Percentiles rank a stretch among this genome's conserved stretches.
These are phyloP conservation scores for Streblospio benedicti DNA, from an alignment of 1,140 invertebrate genomes.

Conservation along the genomic window DNA sequence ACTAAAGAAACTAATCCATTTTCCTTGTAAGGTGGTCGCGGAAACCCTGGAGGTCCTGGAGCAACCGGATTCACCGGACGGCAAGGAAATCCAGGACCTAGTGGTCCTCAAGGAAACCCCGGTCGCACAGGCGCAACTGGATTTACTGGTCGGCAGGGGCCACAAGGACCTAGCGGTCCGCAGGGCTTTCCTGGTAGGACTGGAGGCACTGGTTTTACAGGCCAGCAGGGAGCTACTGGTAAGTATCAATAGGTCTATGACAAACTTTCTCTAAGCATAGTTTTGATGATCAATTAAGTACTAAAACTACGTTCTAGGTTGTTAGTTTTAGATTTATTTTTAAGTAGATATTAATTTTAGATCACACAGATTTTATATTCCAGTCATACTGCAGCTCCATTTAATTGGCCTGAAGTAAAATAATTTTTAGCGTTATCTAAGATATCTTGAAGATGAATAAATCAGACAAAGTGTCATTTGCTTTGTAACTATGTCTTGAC, in stretches of 20 bases:
- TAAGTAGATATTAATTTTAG: too few relatives aligned
- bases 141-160: neutral
- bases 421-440: constrained; percentile 1
- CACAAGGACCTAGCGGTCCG: constrained; percentile 12
- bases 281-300: neutral
- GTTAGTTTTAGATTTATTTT: too few relatives aligned
- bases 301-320: too few relatives aligned
- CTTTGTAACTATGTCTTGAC: too few relatives aligned
- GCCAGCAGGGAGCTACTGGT: constrained; percentile 2
- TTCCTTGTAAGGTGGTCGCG: too few relatives aligned
- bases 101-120: constrained; percentile 12
- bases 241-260: neutral
- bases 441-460: neutral
- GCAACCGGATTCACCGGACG: neutral
- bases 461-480: too few relatives aligned
- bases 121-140: constrained; percentile 17
- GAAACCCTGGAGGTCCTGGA: constrained; percentile 5
- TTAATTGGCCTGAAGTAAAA: constrained; percentile 4
- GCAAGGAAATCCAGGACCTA: constrained; percentile 8
- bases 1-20: too few relatives aligned
- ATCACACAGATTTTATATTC: too few relatives aligned
- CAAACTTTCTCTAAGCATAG: constrained; percentile 5
- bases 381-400: neutral
- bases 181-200: constrained; percentile 7
- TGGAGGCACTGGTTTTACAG: constrained; percentile 5